Evolutionary conservation across 1,140 invertebrate genomes (phyloP), one percentile per base, ranked within the genome.

Genomic region (Aricia agestis): DNA sequence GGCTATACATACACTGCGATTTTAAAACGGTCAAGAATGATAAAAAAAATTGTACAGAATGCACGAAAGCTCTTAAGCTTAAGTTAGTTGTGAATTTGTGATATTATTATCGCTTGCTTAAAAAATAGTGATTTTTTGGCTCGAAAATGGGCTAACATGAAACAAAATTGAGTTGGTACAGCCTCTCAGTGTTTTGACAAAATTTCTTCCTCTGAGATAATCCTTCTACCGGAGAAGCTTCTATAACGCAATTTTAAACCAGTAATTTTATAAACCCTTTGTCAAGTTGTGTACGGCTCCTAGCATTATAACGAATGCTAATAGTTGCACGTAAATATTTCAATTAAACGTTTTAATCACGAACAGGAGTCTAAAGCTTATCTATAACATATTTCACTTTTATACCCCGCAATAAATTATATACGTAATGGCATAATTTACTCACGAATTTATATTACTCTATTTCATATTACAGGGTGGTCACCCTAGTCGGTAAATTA

Each of bases 271-370:
- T 25, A 2, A 25, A 25, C 25, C 25, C 25, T 25, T 25, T 25
- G 25, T 36, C 36, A 36, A 13, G 11, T 18, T 63, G 59, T 63
- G 19, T 11, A 63, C 17, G 59, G 3, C 59, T 1, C 59, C 11
- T 63, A 19, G 18, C 17, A 18, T 63, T 63, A 63, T 63, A 63
- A 63, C 19, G 18, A 63, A 63, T 63, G 19, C 19, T 63, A 63
- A 63, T 63, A 25, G 19, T 63, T n/a, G 18, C 18, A 63, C 59
- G 59, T 63, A 63, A 63, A 63, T 63, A 25, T 25, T 63, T 63
- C 59, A 63, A 63, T 63, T 63, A 63, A 63, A 63, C 59, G 59
- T 63, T 63, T 63, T 63, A 63, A 63, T 63, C 59, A 63, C 59
- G 59, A 63, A 59, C 58, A 59, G 59, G 10, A 19, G 59, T 63